Conservation (phyloP, 2,888 invertebrate species). For the Meloe dianella region DNA sequence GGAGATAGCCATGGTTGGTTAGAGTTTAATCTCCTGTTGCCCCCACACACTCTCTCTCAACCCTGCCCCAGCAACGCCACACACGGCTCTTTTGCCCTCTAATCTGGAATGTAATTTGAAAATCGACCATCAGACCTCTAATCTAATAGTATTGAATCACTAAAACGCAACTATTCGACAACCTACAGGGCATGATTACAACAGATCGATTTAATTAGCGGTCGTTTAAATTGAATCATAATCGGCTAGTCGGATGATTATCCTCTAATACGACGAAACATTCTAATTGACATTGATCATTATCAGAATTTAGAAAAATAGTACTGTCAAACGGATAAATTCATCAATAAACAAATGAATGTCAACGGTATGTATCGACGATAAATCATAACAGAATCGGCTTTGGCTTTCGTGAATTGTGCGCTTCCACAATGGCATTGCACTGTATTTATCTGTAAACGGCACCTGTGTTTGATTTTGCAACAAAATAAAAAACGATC, state of each 20-base stretch:
- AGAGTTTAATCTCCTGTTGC: conserved; percentile 45
- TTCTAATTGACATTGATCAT: too few relatives aligned
- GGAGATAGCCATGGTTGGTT: conserved; percentile 56
- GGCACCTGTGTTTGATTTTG: conserved; percentile 53
- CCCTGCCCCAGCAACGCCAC: neutral
- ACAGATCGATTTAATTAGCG: conserved; percentile 6
- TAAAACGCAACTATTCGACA: neutral
- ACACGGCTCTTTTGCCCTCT: neutral
- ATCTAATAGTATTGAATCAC: neutral
- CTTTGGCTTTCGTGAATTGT: conserved; percentile 35
- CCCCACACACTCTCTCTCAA: neutral
- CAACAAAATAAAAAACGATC: conserved; percentile 53
- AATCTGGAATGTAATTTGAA: conserved; percentile 9
- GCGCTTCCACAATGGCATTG: conserved; percentile 7
- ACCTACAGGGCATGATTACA: conserved; percentile 1
- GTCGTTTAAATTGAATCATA: neutral
- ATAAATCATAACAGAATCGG: conserved; percentile 47
- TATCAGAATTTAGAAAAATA: too few relatives aligned
- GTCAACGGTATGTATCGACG: conserved; percentile 41
- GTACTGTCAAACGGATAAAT: too few relatives aligned
- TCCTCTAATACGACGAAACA: neutral
- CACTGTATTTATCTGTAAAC: conserved; percentile 39
- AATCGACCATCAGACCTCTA: conserved; percentile 5
- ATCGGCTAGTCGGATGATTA: conserved; percentile 9
- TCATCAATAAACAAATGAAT: conserved; percentile 42